Evolutionary conservation across 2,888 invertebrate species (phyloP).

Genomic region (Epinotia bilunana): DNA sequence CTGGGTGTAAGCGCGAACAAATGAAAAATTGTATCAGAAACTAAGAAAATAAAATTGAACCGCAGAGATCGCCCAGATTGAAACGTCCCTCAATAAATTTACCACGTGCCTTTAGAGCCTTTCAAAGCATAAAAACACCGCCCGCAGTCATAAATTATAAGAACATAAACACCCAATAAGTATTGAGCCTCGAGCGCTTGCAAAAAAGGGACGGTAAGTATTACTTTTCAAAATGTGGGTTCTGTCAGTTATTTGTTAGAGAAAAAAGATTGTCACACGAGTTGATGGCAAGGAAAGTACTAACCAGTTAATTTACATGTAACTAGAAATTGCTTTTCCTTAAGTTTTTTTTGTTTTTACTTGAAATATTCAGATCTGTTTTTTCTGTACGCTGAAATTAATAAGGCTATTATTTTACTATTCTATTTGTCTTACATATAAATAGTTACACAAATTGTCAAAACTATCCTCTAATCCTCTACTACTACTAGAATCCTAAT

Average conservation of each 20-base stretch:
- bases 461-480: background rate
- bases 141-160: constrained; percentile 76
- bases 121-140: constrained; percentile 70
- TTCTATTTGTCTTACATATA: background rate
- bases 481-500: constrained; percentile 1
- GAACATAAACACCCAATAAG: constrained; percentile 73
- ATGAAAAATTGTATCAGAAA: constrained; percentile 60
- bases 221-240: constrained; percentile 32
- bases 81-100: constrained; percentile 77
- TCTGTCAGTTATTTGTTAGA: constrained; percentile 15
- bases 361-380: background rate
- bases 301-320: background rate
- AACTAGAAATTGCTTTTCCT: too few relatives aligned
- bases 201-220: constrained; percentile 52
- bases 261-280: background rate
- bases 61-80: constrained; percentile 75
- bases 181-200: constrained; percentile 56
- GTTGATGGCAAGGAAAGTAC: background rate
- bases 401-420: background rate
- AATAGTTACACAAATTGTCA: background rate
- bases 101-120: constrained; percentile 73
- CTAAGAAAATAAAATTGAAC: constrained; percentile 57
- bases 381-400: background rate
- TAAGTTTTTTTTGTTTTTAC: background rate
- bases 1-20: constrained; percentile 55